Base-by-base conservation (phyloP, 2,113 vertebrate species). In the Oreochromis spilurus region DNA sequence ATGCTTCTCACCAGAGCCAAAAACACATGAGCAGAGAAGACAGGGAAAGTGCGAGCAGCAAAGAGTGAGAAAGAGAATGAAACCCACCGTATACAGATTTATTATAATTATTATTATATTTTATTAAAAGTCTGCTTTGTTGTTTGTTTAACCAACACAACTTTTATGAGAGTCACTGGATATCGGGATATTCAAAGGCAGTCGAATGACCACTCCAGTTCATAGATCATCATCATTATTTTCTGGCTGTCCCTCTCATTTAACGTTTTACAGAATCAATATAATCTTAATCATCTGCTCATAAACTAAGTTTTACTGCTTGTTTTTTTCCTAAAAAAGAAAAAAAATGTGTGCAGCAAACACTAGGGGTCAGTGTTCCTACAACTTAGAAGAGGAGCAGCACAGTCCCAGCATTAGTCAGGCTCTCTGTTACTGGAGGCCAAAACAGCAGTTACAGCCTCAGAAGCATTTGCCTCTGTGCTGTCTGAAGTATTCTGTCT, bases 1-100 rank as follows among this genome's bases (percentile, higher is more conserved):
- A 62, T 54, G 29, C 80, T 95, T 96, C 94, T 94, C 91, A 91
- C 94, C 94, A 95, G 96, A 94, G 90, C 91, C 95, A 93, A 91
- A 95, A 85, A 88, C 86, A 88, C 5, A 84, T 2, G 36, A 88
- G 84, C 40, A 67, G 77, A 80, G 21, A 70, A 26, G 52, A 48
- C 5, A 16, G 24, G 67, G 52, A 13, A 53, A 84, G 81, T 78
- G 67, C 81, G 43, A 72, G 43, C 84, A 72, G 43, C 83, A 53
- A 26, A 80, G 55, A 79, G 38, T 50, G 3, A 75, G 79, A 26
- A 84, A 34, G 5, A 78, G 14, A 7, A 81, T 29, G n/a, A 29
- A n/a, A 53, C 5, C 62, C 12, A 38, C 45, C 5, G 29, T 11
- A 0, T 16, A 19, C 8, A 83, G 31, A 7, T 43, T 24, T 36